These are phyloP conservation scores for Bothrops jararaca DNA, from an alignment of 2,113 vertebrate species.

Conservation along the genomic window DNA sequence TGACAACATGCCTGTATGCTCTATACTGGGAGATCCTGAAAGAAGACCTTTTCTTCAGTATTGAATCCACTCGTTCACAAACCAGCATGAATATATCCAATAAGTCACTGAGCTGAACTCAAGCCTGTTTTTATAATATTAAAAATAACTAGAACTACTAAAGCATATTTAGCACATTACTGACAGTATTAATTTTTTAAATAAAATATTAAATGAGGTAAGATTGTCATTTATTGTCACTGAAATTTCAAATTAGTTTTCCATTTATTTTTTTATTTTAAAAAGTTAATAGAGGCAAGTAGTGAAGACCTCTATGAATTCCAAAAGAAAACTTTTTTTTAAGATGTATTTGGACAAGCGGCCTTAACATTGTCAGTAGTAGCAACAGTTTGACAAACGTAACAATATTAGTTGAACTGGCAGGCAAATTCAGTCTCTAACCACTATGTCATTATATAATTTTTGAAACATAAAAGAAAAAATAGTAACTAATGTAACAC, in stretches of 20 bases:
- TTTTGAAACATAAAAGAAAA: not conserved
- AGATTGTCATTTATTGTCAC: not conserved
- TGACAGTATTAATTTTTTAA: not conserved
- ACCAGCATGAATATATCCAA: not conserved
- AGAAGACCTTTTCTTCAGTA: not conserved
- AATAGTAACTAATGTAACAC: not conserved
- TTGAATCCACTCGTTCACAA: not conserved
- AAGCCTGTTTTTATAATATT: not conserved
- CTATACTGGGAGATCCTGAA: too few relatives aligned
- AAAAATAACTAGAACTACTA: not conserved
- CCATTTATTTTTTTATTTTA: not conserved
- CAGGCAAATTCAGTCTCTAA: not conserved
- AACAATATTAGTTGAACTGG: too few relatives aligned
- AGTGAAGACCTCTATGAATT: not conserved
- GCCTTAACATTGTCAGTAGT: not conserved
- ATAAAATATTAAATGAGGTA: not conserved
- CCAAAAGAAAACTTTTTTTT: not conserved
- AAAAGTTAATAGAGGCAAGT: not conserved
- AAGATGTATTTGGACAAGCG: not conserved
- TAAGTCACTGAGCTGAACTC: not conserved
- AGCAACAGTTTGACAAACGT: not conserved
- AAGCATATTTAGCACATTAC: not conserved
- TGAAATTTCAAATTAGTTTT: not conserved
- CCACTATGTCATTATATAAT: not conserved
- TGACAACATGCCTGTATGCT: too few relatives aligned